Evolutionary conservation across 2,113 vertebrate genomes (phyloP).

Genomic region (Eira barbara): DNA sequence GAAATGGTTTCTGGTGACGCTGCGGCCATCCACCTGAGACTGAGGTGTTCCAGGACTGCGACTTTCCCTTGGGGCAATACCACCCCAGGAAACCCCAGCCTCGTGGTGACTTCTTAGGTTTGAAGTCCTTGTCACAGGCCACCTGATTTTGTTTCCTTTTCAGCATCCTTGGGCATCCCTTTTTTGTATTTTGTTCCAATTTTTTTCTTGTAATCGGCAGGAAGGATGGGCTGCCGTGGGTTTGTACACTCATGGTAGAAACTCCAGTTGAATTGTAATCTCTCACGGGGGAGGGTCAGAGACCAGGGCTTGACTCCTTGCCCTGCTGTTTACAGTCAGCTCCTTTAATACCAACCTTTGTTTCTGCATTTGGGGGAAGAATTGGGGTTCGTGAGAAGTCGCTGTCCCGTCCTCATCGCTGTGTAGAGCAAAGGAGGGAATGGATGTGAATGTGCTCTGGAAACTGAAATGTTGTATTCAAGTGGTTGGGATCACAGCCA

Average conservation of each 20-base stretch:
- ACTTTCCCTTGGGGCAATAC: not conserved
- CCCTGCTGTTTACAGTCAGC: not conserved
- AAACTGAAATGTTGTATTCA: not conserved
- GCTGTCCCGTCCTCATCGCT: not conserved
- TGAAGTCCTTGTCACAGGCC: not conserved
- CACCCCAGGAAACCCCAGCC: not conserved
- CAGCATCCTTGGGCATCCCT: too few relatives aligned
- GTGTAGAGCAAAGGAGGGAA: too few relatives aligned
- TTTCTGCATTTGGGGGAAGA: not conserved
- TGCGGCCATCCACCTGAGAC: not conserved
- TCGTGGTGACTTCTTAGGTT: not conserved
- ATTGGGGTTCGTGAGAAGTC: not conserved
- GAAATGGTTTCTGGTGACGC: not conserved
- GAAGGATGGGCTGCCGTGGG: not conserved
- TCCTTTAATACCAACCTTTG: not conserved
- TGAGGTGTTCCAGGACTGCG: too few relatives aligned
- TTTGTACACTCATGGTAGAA: not conserved
- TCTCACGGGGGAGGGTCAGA: not conserved
- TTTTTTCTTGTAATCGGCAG: not conserved
- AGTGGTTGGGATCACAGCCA: fast-evolving
- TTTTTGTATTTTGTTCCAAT: not conserved
- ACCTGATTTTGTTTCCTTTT: not conserved
- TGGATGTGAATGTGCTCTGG: not conserved
- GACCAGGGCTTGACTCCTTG: not conserved
- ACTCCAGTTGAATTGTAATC: not conserved